Conservation (phyloP, 1,140 invertebrate species). For the Drosophila subpulchrella region DNA sequence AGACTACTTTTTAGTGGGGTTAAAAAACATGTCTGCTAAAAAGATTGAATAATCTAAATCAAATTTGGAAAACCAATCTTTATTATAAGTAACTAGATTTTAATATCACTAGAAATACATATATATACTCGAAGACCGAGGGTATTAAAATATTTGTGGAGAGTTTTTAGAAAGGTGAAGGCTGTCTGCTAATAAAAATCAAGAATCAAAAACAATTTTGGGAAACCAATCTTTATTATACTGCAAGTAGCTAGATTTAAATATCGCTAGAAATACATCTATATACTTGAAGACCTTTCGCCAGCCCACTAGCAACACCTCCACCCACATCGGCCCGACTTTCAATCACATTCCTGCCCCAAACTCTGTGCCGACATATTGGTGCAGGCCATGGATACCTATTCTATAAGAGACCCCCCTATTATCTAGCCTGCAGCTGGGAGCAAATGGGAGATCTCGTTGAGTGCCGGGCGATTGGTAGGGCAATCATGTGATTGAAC, state of each 20-base stretch:
- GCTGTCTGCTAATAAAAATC: too few relatives aligned
- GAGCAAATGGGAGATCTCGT: constrained; percentile 44
- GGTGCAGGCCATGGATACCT: not conserved
- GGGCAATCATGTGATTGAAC: constrained; percentile 77
- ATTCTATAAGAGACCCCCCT: constrained; percentile 1
- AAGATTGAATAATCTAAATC: too few relatives aligned
- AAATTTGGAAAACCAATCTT: too few relatives aligned
- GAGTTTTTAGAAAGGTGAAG: too few relatives aligned
- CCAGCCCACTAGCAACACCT: not conserved
- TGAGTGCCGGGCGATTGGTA: constrained; percentile 41
- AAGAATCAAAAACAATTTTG: too few relatives aligned
- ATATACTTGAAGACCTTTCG: not conserved
- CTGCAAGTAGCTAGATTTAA: not conserved
- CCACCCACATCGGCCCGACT: constrained; percentile 25
- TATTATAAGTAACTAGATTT: too few relatives aligned
- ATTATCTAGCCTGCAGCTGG: constrained; percentile 45
- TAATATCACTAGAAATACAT: too few relatives aligned
- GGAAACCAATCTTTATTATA: not conserved
- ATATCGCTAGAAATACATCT: not conserved
- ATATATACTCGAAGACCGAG: too few relatives aligned
- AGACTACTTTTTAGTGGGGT: too few relatives aligned
- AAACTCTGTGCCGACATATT: constrained; percentile 40
- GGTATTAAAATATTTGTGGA: too few relatives aligned
- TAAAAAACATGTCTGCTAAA: too few relatives aligned
- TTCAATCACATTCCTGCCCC: constrained; percentile 49